These are phyloP conservation scores for Amorpha juglandis DNA, from an alignment of 2,888 invertebrate genomes.

Conservation along the genomic window DNA sequence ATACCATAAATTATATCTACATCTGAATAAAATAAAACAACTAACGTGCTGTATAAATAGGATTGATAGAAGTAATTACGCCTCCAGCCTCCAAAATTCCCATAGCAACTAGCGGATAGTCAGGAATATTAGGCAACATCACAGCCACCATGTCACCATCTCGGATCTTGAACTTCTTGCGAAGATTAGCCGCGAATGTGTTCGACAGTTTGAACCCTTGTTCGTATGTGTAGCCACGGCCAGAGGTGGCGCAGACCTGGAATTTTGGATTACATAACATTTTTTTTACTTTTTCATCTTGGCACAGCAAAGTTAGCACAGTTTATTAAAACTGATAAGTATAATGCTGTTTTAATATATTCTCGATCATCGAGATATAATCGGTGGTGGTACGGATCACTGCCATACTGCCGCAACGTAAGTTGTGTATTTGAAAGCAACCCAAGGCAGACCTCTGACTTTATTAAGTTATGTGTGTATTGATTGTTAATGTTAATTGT, in stretches of 20 bases:
- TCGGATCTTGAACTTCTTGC: constrained; percentile 86
- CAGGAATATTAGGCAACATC: constrained; percentile 90
- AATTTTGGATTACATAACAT: constrained; percentile 38
- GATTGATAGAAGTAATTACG: constrained; percentile 89
- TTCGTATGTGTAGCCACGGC: constrained; percentile 88
- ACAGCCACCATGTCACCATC: constrained; percentile 88
- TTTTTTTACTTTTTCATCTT: too few relatives aligned
- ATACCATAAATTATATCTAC: too few relatives aligned
- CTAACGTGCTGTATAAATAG: constrained; percentile 87
- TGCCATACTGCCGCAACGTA: too few relatives aligned
- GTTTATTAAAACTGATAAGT: too few relatives aligned
- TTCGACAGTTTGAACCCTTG: constrained; percentile 86
- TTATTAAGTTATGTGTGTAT: too few relatives aligned
- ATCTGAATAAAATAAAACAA: neutral
- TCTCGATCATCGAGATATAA: too few relatives aligned
- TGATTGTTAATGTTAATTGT: too few relatives aligned
- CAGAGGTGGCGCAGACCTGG: constrained; percentile 89
- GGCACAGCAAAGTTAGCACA: too few relatives aligned
- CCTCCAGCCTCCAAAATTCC: constrained; percentile 89
- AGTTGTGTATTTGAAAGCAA: too few relatives aligned
- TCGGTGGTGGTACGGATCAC: too few relatives aligned
- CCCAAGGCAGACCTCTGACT: too few relatives aligned
- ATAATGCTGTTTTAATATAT: too few relatives aligned
- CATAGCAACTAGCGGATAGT: constrained; percentile 87
- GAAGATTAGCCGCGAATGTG: constrained; percentile 87